Percentiles rank a stretch among this genome's conserved stretches.
Conservation (phyloP, 2,888 invertebrate genomes). For the Parnassius glacialis region DNA sequence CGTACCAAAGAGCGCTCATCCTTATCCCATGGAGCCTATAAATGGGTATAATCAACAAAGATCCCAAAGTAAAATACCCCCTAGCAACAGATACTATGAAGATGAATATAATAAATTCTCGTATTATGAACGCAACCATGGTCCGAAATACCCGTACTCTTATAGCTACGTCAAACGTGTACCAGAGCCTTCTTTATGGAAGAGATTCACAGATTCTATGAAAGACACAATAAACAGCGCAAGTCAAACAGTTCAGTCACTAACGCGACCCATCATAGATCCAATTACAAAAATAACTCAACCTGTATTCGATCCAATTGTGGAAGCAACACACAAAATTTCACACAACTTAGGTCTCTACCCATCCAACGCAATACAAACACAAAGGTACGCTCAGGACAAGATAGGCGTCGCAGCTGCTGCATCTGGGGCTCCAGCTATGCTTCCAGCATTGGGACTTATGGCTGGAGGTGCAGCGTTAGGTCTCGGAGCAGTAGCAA, state of each 20-base stretch:
- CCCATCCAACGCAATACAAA: conserved; percentile 63
- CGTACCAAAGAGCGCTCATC: conserved; percentile 79
- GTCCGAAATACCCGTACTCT: conserved; percentile 79
- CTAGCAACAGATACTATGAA: conserved; percentile 69
- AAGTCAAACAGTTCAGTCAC: conserved; percentile 84
- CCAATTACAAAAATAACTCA: conserved; percentile 81
- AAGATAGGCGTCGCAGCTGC: conserved; percentile 84
- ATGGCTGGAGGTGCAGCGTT: conserved; percentile 92
- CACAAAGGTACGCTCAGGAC: conserved; percentile 77
- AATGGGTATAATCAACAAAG: conserved; percentile 67
- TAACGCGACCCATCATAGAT: conserved; percentile 82
- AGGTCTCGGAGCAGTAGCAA: conserved; percentile 89
- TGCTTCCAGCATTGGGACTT: conserved; percentile 87
- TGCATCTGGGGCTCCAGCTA: conserved; percentile 80
- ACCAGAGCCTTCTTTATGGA: conserved; percentile 85
- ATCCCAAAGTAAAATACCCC: conserved; percentile 65
- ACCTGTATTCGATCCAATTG: conserved; percentile 86
- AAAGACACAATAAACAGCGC: conserved; percentile 87
- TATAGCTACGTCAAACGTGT: conserved; percentile 82
- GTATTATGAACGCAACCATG: conserved; percentile 78
- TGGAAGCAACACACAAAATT: conserved; percentile 90
- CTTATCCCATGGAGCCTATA: conserved; percentile 78
- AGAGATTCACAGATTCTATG: conserved; percentile 86
- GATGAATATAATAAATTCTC: conserved; percentile 77
- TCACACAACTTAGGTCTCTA: conserved; percentile 87